Evolutionary conservation across 2,113 vertebrate species (phyloP), one percentile per base, ranked within the genome.

Genomic region (Cavia porcellus): DNA sequence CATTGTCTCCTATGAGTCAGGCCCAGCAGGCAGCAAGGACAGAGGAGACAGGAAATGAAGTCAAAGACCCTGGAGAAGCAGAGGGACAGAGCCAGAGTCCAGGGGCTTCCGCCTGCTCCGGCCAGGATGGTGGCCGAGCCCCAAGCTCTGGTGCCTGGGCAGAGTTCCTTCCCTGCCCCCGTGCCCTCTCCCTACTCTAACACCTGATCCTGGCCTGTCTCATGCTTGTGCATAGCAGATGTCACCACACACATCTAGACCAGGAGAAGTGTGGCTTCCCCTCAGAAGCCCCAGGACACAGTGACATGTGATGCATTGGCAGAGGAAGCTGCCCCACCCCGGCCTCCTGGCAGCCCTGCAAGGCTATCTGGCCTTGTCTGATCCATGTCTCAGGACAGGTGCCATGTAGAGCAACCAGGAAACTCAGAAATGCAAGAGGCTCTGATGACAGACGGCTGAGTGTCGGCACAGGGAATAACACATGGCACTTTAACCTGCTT

Each of bases 1-100:
- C 70, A 4, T 10, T 5, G 24, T 28, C 38, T 14, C 72, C 70
- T 97, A n/a, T 97, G 97, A 98, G 92, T 97, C 96, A 96, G 94
- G 32, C 80, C 82, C 47, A 70, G 61, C 74, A 87, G 92, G 85
- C 96, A 57, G 90, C 79, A 59, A 68, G 90, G 88, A 75, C 92
- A 96, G 95, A 66, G 55, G 95, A 90, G 85, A 88, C 50, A 92
- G 95, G 97, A 97, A 94, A 55, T 22, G 35, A 24, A 30, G 61
- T 52, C 92, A 6, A n/a, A 79, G 81, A 42, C 72, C 25, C 32
- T 66, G 62, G 86, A 89, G 86, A 64, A 81, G 61, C 59, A 22
- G 47, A 79, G 28, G 15, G 64, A 83, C 94, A 62, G 25, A 62
- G 59, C 35, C 45, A 47, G 52, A 0, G 1, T 68, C 17, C 3